Evolutionary conservation across 2,888 invertebrate species (phyloP).

Genomic region (Empis stercorea): DNA sequence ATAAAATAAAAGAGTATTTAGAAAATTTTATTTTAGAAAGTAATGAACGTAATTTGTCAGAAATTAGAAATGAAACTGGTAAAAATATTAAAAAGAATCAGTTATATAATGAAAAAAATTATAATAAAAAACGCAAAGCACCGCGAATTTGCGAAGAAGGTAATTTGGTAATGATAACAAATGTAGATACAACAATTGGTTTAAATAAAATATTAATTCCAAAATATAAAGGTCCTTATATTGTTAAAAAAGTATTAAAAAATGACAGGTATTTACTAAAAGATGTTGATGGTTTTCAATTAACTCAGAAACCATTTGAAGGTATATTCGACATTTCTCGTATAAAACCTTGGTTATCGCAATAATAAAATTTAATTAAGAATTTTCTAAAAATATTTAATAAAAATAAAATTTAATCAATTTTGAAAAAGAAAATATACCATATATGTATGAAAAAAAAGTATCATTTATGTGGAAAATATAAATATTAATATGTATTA

Average conservation of each 20-base stretch:
- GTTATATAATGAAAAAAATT: slow-evolving; percentile 14
- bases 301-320: slow-evolving; percentile 12
- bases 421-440: too few species aligned
- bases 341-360: too few species aligned
- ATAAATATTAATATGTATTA: too few species aligned
- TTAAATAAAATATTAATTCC: slow-evolving; percentile 16
- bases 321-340: too few species aligned
- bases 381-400: background rate
- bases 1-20: slow-evolving; percentile 9
- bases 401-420: too few species aligned
- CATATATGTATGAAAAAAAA: too few species aligned
- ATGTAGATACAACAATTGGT: slow-evolving; percentile 14
- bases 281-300: slow-evolving; percentile 13
- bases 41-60: slow-evolving; percentile 12
- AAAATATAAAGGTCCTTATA: slow-evolving; percentile 15
- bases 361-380: background rate
- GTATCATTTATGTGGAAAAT: too few species aligned
- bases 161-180: slow-evolving; percentile 14
- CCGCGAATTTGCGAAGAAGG: slow-evolving; percentile 11
- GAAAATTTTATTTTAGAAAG: slow-evolving; percentile 2
- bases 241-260: slow-evolving; percentile 8
- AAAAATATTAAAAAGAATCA: slow-evolving; percentile 14
- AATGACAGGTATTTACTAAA: slow-evolving; percentile 15
- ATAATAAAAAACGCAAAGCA: slow-evolving; percentile 17
- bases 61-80: slow-evolving; percentile 9